phyloP scores from a whole-genome alignment of 2,888 invertebrate genomes.

The Chelonus formosanus region DNA sequence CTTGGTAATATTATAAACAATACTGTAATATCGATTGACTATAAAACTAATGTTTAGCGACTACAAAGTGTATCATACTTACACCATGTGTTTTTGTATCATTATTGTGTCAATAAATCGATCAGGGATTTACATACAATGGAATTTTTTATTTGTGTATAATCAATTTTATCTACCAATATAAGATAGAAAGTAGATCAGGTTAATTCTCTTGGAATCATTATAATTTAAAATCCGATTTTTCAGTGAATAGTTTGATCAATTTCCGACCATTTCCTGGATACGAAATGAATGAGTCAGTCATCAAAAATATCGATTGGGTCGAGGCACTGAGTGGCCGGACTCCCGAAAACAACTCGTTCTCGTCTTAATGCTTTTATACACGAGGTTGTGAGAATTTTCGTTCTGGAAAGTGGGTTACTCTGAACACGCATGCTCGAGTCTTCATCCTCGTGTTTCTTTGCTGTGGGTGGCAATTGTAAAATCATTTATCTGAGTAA shows the following conservation, averaged over 20 bases:
- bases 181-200: too few relatives aligned
- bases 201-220: too few relatives aligned
- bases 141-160: too few relatives aligned
- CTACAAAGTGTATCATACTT: too few relatives aligned
- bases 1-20: too few relatives aligned
- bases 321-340: conserved; percentile 1
- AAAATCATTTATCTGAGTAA: background rate
- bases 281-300: background rate
- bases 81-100: too few relatives aligned
- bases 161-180: too few relatives aligned
- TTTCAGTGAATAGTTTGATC: background rate
- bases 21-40: too few relatives aligned
- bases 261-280: background rate
- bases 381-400: conserved; percentile 29
- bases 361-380: background rate
- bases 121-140: too few relatives aligned
- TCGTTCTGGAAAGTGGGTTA: conserved; percentile 35
- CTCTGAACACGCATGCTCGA: conserved; percentile 17
- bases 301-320: conserved; percentile 7
- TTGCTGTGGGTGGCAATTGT: conserved; percentile 7
- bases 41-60: too few relatives aligned
- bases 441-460: conserved; percentile 11
- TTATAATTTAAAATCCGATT: too few relatives aligned
- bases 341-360: conserved; percentile 2
- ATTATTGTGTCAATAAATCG: too few relatives aligned